Evolutionary conservation across 2,113 vertebrate genomes (phyloP).

Genomic region (Notiomystis cincta): DNA sequence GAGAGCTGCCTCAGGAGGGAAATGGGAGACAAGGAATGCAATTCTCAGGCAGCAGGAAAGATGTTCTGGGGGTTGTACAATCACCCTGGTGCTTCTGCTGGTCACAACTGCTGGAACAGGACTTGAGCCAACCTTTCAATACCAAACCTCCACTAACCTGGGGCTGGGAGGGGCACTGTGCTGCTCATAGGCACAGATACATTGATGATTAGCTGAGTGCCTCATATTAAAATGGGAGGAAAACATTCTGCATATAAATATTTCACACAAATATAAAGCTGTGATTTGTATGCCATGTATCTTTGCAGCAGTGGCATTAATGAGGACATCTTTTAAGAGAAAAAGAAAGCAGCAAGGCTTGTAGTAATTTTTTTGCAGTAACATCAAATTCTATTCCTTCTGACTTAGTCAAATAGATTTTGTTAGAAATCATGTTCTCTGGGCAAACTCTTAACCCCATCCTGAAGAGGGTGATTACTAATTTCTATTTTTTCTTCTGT

Average conservation of each 20-base stretch:
- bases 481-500: conserved; percentile 19
- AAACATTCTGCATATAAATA: neutral
- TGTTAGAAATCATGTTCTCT: neutral
- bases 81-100: neutral
- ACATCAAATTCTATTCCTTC: neutral
- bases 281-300: neutral
- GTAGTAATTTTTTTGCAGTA: neutral
- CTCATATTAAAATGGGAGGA: neutral
- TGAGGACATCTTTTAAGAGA: neutral
- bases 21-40: neutral
- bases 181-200: fast-evolving
- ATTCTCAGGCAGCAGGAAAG: neutral
- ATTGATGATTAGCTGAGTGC: neutral
- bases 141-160: neutral
- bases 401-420: neutral
- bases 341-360: neutral
- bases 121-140: neutral
- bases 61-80: neutral
- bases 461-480: conserved; percentile 14
- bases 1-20: neutral
- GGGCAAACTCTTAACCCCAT: neutral
- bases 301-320: neutral
- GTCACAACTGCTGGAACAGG: neutral
- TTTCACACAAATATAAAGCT: neutral
- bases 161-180: neutral